Evolutionary conservation across 2,888 invertebrate species (phyloP).

Genomic region (Phymatocera aterrima): DNA sequence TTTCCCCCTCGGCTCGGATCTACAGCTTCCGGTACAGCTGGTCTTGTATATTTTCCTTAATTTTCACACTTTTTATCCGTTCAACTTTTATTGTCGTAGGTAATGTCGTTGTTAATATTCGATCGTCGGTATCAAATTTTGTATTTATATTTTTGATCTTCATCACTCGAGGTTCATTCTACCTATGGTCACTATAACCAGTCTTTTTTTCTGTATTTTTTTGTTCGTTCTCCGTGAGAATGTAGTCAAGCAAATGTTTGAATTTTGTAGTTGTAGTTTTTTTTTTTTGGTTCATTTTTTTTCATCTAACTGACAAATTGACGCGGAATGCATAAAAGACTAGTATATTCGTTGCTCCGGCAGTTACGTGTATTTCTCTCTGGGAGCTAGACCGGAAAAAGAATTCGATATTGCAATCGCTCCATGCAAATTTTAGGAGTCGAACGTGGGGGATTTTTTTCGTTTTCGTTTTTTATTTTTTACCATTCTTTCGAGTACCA

Average conservation of each 20-base stretch:
- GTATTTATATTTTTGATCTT: not conserved
- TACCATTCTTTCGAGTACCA: not conserved
- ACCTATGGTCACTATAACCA: not conserved
- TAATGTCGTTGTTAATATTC: not conserved
- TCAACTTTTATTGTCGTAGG: not conserved
- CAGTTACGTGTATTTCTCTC: not conserved
- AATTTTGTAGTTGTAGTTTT: not conserved
- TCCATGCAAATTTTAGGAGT: constrained; percentile 23
- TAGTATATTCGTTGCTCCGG: not conserved
- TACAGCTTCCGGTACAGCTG: not conserved
- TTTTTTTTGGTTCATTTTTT: not conserved
- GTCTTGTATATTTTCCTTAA: not conserved
- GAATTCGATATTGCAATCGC: constrained; percentile 39
- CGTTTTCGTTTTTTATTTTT: not conserved
- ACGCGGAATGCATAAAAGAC: not conserved
- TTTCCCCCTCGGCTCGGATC: not conserved
- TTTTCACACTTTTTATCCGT: constrained; percentile 7
- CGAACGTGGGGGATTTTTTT: constrained; percentile 1
- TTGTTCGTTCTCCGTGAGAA: not conserved
- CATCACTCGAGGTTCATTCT: not conserved
- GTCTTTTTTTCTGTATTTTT: too few relatives aligned
- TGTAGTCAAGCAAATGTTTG: not conserved
- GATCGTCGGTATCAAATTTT: not conserved
- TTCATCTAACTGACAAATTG: constrained; percentile 25
- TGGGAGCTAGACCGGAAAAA: not conserved